These are phyloP conservation scores for Eleutherodactylus coqui DNA, from an alignment of 2,797 vertebrate genomes.

Conservation along the genomic window DNA sequence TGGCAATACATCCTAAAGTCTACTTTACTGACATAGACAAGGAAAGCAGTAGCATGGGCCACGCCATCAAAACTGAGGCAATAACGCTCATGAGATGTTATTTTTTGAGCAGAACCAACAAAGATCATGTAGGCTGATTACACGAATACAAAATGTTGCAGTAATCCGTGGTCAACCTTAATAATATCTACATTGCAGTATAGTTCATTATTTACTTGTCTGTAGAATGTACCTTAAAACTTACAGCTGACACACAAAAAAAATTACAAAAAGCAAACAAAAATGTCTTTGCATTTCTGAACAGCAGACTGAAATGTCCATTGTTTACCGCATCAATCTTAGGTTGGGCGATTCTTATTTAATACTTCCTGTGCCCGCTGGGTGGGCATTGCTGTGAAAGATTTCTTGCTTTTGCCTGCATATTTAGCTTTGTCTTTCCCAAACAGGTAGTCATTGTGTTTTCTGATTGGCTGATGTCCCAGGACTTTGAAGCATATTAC, in stretches of 20 bases:
- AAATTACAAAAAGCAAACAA: not conserved
- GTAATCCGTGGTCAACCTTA: not conserved
- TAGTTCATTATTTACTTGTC: not conserved
- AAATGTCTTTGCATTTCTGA: not conserved
- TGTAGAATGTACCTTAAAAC: not conserved
- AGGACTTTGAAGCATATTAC: constrained; percentile 30
- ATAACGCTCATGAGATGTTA: not conserved
- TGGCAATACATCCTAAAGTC: not conserved
- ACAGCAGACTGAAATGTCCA: not conserved
- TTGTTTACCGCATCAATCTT: not conserved
- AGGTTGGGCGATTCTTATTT: not conserved
- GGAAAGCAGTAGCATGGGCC: not conserved
- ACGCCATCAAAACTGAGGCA: not conserved
- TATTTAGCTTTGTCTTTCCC: not conserved
- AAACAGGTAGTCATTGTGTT: constrained; percentile 26
- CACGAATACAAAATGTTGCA: not conserved
- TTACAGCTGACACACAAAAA: not conserved
- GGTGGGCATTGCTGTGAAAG: not conserved
- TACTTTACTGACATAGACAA: not conserved
- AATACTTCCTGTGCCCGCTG: not conserved
- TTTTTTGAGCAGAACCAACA: not conserved
- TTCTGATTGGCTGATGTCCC: constrained; percentile 47
- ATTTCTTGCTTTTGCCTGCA: not conserved
- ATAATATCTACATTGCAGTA: not conserved
- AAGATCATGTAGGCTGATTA: not conserved